Conservation (phyloP, 2,797 vertebrate species). For the Enoplosus armatus region DNA sequence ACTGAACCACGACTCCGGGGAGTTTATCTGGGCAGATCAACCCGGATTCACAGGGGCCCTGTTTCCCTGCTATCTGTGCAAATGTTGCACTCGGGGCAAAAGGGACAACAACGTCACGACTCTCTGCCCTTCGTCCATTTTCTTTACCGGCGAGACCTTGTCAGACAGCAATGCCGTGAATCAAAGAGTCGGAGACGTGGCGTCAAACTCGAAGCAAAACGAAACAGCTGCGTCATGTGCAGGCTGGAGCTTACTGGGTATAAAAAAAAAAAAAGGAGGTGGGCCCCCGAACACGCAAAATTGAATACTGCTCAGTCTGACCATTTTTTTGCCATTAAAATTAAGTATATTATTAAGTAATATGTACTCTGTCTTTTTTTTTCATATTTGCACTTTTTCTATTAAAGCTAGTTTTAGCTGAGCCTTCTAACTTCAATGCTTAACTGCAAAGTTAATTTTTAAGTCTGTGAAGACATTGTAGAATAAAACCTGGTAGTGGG, state of each 20-base stretch:
- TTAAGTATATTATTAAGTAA: neutral
- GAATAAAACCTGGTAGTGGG: neutral
- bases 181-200: conserved; percentile 3
- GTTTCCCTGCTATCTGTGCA: conserved; percentile 10
- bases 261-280: neutral
- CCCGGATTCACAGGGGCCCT: conserved; percentile 6
- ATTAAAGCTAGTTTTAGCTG: neutral
- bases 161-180: neutral
- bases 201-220: neutral
- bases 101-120: neutral
- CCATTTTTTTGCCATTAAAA: neutral
- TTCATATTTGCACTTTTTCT: neutral
- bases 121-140: neutral
- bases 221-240: neutral
- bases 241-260: neutral
- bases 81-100: neutral
- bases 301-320: too few species aligned
- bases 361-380: neutral
- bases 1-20: neutral
- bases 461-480: neutral
- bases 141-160: neutral
- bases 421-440: too few species aligned
- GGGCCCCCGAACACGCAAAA: neutral
- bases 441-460: neutral
- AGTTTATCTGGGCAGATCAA: conserved; percentile 34